These are phyloP conservation scores for Steatornis caripensis DNA, from an alignment of 2,113 vertebrate genomes.

Conservation along the genomic window DNA sequence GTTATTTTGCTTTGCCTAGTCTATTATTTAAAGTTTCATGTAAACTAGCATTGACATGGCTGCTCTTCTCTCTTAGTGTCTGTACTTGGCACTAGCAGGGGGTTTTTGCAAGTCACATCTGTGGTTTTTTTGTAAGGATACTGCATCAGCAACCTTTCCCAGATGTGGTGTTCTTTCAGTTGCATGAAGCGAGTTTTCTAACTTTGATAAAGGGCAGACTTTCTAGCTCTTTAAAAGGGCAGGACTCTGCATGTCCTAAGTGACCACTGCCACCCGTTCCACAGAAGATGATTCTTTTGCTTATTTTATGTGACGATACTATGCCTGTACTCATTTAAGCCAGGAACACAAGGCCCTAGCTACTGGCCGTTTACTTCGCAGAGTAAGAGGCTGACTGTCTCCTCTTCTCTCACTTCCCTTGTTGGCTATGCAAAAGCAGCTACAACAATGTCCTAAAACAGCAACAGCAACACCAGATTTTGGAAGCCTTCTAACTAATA, in stretches of 20 bases:
- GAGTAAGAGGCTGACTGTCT: neutral
- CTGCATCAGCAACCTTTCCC: neutral
- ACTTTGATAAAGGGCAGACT: neutral
- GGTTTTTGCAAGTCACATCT: neutral
- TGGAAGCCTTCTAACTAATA: neutral
- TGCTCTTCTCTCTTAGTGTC: neutral
- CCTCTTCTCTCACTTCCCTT: neutral
- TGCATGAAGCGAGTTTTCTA: neutral
- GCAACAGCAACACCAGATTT: neutral
- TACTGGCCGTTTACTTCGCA: neutral
- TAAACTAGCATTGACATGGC: neutral
- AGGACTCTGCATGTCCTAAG: neutral
- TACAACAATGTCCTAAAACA: neutral
- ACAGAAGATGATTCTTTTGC: neutral
- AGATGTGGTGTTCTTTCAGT: neutral
- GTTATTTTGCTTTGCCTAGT: neutral
- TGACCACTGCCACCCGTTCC: neutral
- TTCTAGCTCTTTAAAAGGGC: neutral
- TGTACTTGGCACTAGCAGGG: neutral
- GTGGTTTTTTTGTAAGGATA: neutral
- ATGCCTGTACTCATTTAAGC: neutral
- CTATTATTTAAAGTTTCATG: neutral
- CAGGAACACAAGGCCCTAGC: neutral
- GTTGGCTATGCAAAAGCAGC: neutral
- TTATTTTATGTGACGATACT: neutral